Conservation (phyloP, 2,797 vertebrate genomes). For the Pseudopleuronectes americanus region DNA sequence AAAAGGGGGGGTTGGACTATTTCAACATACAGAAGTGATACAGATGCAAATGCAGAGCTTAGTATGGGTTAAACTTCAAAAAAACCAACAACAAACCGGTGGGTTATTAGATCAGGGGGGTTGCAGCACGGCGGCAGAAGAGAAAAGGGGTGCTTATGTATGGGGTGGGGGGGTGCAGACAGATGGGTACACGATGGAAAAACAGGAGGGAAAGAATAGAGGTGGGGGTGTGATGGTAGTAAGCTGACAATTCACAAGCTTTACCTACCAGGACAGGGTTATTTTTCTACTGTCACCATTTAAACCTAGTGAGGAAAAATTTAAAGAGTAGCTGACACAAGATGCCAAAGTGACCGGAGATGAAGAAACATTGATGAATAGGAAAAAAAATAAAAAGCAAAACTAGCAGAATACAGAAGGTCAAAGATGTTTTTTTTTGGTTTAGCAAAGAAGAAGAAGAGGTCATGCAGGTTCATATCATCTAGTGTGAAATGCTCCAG, state of each 20-base stretch:
- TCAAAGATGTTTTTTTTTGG: constrained; percentile 45
- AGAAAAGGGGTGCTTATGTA: constrained; percentile 26
- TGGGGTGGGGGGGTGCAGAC: constrained; percentile 23
- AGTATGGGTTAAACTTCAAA: constrained; percentile 59
- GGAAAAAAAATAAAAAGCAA: constrained; percentile 41
- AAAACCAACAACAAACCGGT: constrained; percentile 51
- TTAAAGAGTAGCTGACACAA: constrained; percentile 86
- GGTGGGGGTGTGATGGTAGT: constrained; percentile 49
- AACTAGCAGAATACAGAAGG: constrained; percentile 73
- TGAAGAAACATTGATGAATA: constrained; percentile 79
- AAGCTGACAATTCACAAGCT: constrained; percentile 80
- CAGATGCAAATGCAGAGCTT: constrained; percentile 62
- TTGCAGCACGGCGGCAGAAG: constrained; percentile 49
- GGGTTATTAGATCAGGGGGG: constrained; percentile 67
- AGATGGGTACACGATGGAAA: constrained; percentile 27
- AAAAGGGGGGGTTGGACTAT: constrained; percentile 31
- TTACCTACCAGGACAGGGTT: constrained; percentile 89
- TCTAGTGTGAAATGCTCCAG: neutral
- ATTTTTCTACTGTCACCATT: constrained; percentile 89
- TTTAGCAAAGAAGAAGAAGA: constrained; percentile 50
- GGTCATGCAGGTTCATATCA: constrained; percentile 49
- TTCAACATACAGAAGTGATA: constrained; percentile 82
- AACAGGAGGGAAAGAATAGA: constrained; percentile 4
- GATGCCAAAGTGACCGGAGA: constrained; percentile 79
- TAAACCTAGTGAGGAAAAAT: constrained; percentile 90